These are phyloP conservation scores for Bryconaethiops microstoma DNA, from an alignment of 2,797 vertebrate species.

Conservation along the genomic window DNA sequence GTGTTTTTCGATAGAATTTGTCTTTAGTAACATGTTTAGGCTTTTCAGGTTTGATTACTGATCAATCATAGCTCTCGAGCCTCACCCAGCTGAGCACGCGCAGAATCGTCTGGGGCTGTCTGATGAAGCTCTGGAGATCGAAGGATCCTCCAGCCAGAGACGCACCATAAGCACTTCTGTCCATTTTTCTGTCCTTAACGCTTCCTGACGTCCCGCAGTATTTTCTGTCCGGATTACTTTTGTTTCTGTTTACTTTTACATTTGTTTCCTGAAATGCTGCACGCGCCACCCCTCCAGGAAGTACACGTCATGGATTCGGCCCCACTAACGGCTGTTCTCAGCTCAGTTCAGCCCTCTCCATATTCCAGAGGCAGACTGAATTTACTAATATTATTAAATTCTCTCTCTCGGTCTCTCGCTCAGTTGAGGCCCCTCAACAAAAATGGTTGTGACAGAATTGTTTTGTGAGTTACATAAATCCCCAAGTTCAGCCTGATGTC, in stretches of 20 bases:
- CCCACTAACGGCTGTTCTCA: too few species aligned
- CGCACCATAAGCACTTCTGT: conserved; percentile 75
- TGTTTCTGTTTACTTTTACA: conserved; percentile 26
- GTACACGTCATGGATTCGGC: conserved; percentile 41
- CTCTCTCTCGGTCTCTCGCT: too few species aligned
- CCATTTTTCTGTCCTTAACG: conserved; percentile 61
- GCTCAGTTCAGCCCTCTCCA: too few species aligned
- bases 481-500: too few species aligned
- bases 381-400: too few species aligned
- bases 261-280: conserved; percentile 41
- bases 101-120: conserved; percentile 73
- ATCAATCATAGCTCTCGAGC: neutral
- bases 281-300: conserved; percentile 43
- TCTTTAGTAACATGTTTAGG: neutral
- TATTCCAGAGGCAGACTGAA: too few species aligned
- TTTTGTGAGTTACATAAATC: too few species aligned
- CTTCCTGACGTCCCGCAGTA: neutral
- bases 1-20: neutral
- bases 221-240: neutral
- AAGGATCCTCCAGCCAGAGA: conserved; percentile 78
- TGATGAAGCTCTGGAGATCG: conserved; percentile 67
- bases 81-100: conserved; percentile 79
- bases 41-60: neutral
- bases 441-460: too few species aligned
- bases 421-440: too few species aligned